phyloP scores from a whole-genome alignment of 2,888 invertebrate species.

The Endomychus coccineus region DNA sequence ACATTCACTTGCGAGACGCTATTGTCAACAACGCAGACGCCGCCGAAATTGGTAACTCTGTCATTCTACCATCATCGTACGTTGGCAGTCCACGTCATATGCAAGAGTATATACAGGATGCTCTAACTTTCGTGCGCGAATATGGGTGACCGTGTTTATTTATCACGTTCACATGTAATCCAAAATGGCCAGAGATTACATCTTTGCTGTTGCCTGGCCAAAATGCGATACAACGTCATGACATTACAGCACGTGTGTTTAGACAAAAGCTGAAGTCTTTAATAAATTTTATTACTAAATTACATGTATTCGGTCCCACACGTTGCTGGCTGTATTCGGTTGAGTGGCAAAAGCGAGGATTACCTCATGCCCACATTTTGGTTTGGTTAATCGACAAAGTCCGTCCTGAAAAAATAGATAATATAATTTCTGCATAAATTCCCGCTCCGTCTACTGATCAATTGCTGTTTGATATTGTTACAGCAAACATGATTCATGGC shows the following conservation, averaged over 20 bases:
- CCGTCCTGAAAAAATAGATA: constrained; percentile 24
- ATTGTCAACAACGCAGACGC: constrained; percentile 22
- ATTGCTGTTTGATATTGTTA: constrained; percentile 30
- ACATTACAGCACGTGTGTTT: constrained; percentile 20
- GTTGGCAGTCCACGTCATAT: constrained; percentile 28
- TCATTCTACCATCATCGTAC: constrained; percentile 25
- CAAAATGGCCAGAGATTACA: constrained; percentile 28
- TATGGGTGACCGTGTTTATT: constrained; percentile 34
- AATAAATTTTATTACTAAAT: constrained; percentile 19
- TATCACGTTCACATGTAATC: constrained; percentile 26
- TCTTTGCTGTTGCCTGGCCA: constrained; percentile 13
- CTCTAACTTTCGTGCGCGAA: constrained; percentile 32
- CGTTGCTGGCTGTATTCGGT: constrained; percentile 26
- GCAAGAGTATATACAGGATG: constrained; percentile 32
- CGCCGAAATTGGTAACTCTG: too few relatives aligned
- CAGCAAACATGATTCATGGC: constrained; percentile 39
- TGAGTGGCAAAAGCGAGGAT: constrained; percentile 21
- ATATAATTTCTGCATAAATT: constrained; percentile 33
- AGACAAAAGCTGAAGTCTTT: constrained; percentile 20
- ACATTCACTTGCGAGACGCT: constrained; percentile 28
- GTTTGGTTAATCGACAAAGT: constrained; percentile 30
- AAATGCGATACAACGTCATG: constrained; percentile 17
- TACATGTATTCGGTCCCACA: constrained; percentile 5
- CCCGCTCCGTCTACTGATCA: constrained; percentile 29
- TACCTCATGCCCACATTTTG: constrained; percentile 28